Percentiles rank a stretch among this genome's conserved stretches.
Conservation (phyloP, 35 echinoderm and acorn worm species). For the Apostichopus parvimensis region DNA sequence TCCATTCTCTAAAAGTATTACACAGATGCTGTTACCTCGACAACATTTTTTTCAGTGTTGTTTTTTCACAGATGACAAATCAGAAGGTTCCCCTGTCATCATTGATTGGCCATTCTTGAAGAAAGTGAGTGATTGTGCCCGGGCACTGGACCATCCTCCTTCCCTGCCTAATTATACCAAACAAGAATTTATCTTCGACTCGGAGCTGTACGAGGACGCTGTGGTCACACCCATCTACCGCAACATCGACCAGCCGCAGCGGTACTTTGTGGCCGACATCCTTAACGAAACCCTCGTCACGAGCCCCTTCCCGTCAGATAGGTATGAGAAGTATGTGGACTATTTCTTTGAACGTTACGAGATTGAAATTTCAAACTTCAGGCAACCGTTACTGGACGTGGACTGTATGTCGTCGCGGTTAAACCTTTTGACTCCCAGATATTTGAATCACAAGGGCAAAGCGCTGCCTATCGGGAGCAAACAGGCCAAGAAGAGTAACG, state of each 20-base stretch:
- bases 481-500: slow-evolving; percentile 89
- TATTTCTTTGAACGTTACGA: slow-evolving; percentile 98
- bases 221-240: slow-evolving; percentile 96
- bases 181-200: slow-evolving; percentile 72
- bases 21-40: too few relatives aligned
- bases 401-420: slow-evolving; percentile 96
- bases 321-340: slow-evolving; percentile 87
- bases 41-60: neutral
- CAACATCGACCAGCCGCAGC: slow-evolving; percentile 97
- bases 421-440: slow-evolving; percentile 89
- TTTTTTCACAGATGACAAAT: slow-evolving; percentile 20
- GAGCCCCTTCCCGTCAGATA: slow-evolving; percentile 92
- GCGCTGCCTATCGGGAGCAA: slow-evolving; percentile 80
- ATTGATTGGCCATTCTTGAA: slow-evolving; percentile 91
- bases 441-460: slow-evolving; percentile 99
- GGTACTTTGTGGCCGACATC: slow-evolving; percentile 95
- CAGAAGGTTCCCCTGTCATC: neutral
- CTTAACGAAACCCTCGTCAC: slow-evolving; percentile 59
- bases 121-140: slow-evolving; percentile 72
- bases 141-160: slow-evolving; percentile 79
- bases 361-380: slow-evolving; percentile 92
- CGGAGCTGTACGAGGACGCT: slow-evolving; percentile 69
- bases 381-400: slow-evolving; percentile 90
- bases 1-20: too few relatives aligned
- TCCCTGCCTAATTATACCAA: slow-evolving; percentile 68